Percentiles rank a stretch among this genome's conserved stretches.
These are phyloP conservation scores for Neostethus bicornis DNA, from an alignment of 2,797 vertebrate species.

Conservation along the genomic window DNA sequence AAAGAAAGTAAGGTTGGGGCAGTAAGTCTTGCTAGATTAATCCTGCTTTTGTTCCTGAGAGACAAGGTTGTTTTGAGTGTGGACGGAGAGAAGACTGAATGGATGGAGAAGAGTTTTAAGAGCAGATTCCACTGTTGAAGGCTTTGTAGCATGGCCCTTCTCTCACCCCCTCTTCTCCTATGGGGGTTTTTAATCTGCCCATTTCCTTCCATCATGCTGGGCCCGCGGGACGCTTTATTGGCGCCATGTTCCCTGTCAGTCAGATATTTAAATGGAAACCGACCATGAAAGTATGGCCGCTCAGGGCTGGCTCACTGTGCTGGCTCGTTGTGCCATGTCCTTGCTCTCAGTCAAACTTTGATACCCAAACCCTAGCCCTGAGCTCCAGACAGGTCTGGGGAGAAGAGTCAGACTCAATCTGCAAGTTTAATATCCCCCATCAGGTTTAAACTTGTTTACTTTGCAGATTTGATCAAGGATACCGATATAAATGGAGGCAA, in stretches of 20 bases:
- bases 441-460: constrained; percentile 79
- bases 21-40: constrained; percentile 80
- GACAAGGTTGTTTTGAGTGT: constrained; percentile 80
- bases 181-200: constrained; percentile 78
- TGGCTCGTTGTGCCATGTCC: constrained; percentile 70
- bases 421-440: constrained; percentile 81
- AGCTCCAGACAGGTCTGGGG: constrained; percentile 59
- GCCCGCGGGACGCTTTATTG: constrained; percentile 78
- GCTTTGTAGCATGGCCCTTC: constrained; percentile 65
- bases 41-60: constrained; percentile 74
- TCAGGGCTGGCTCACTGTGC: constrained; percentile 70
- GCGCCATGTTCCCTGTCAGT: constrained; percentile 82
- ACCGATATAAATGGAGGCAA: constrained; percentile 75
- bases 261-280: constrained; percentile 83
- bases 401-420: constrained; percentile 66
- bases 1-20: constrained; percentile 61
- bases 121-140: constrained; percentile 68
- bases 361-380: constrained; percentile 47
- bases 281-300: constrained; percentile 81
- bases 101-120: constrained; percentile 69
- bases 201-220: constrained; percentile 72
- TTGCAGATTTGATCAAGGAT: constrained; percentile 81
- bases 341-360: constrained; percentile 74
- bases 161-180: constrained; percentile 69
- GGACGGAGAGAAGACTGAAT: constrained; percentile 52